Evolutionary conservation across 2,797 vertebrate genomes (phyloP).

Genomic region (Phoeniculus purpureus): DNA sequence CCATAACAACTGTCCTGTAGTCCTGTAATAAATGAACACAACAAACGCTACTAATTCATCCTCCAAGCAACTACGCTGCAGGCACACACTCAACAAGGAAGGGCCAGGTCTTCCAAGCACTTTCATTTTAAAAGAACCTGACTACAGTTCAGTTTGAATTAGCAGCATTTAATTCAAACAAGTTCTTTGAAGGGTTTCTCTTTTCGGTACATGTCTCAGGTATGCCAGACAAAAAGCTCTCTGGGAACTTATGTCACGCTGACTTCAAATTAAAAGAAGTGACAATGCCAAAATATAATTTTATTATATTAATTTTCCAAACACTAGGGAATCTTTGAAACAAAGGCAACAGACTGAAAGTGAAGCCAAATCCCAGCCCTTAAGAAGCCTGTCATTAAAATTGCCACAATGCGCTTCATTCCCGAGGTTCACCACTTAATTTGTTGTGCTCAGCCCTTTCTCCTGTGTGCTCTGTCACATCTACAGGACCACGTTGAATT

Average conservation of each 20-base stretch:
- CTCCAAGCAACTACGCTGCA: neutral
- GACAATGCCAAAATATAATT: neutral
- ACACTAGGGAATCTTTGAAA: neutral
- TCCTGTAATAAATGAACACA: neutral
- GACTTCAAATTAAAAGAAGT: too few relatives aligned
- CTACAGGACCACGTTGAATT: neutral
- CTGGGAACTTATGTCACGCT: too few relatives aligned
- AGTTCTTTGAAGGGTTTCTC: too few relatives aligned
- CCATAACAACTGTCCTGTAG: neutral
- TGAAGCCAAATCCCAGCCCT: neutral
- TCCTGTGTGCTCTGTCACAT: neutral
- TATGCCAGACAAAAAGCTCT: too few relatives aligned
- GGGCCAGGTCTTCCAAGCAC: neutral
- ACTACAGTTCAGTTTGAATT: neutral
- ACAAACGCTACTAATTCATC: neutral
- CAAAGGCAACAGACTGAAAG: neutral
- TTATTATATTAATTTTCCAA: conserved; percentile 1
- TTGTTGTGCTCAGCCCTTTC: neutral
- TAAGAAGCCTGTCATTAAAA: neutral
- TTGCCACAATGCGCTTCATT: neutral
- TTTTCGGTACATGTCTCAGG: too few relatives aligned
- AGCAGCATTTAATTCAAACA: neutral
- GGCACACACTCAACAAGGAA: neutral
- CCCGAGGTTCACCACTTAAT: neutral
- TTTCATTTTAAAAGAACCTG: neutral